Conservation (phyloP, 2,797 vertebrate species). For the Falco naumanni region DNA sequence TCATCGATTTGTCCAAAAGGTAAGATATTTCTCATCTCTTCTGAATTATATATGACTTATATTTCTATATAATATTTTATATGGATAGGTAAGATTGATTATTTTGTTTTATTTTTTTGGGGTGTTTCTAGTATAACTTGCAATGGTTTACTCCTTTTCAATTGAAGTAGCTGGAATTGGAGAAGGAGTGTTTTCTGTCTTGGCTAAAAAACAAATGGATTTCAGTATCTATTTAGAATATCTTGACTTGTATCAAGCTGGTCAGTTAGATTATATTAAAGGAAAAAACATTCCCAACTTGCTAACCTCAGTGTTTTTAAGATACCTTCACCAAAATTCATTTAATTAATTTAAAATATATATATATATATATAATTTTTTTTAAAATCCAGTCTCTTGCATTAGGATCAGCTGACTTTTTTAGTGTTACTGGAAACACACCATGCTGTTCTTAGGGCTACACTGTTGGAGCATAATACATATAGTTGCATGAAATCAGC, state of each 20-base stretch:
- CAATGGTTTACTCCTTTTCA: neutral
- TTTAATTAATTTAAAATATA: neutral
- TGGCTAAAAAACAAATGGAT: neutral
- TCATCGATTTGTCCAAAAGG: slow-evolving; percentile 84
- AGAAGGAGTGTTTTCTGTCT: neutral
- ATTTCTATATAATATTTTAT: neutral
- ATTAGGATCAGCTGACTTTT: slow-evolving; percentile 7
- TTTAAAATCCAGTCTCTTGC: neutral
- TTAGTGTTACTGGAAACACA: slow-evolving; percentile 37
- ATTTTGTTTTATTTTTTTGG: neutral
- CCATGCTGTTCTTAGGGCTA: slow-evolving; percentile 11
- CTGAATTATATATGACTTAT: neutral
- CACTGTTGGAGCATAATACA: slow-evolving; percentile 47
- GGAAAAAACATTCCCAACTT: neutral
- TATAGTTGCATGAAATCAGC: slow-evolving; percentile 74
- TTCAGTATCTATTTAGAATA: neutral
- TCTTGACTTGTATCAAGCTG: neutral
- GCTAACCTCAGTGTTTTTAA: neutral
- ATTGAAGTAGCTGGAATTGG: neutral
- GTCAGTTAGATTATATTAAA: neutral
- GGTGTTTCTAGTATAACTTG: neutral
- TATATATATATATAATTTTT: too few relatives aligned
- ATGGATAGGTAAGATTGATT: neutral
- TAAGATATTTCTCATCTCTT: neutral
- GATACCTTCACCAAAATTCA: neutral